These are phyloP conservation scores for Fopius arisanus DNA, from an alignment of 1,140 invertebrate genomes.

Conservation along the genomic window DNA sequence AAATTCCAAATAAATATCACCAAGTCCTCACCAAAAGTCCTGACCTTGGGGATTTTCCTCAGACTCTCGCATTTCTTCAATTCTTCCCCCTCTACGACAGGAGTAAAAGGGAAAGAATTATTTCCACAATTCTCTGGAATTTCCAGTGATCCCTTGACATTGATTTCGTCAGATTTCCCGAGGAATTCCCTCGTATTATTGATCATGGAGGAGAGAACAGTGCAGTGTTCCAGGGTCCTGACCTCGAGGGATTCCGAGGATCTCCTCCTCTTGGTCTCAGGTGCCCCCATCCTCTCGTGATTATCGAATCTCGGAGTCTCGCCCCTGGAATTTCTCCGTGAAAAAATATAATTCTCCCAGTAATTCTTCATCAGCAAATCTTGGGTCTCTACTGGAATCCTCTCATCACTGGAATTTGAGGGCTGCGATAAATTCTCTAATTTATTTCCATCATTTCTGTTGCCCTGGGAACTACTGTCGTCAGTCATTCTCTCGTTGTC, in stretches of 20 bases:
- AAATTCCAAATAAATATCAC: background rate
- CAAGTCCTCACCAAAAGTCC: conserved; percentile 41
- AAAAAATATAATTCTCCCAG: conserved; percentile 54
- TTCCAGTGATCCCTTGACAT: background rate
- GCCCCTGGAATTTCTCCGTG: too few species aligned
- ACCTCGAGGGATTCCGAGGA: conserved; percentile 29
- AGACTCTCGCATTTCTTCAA: background rate
- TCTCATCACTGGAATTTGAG: conserved; percentile 25
- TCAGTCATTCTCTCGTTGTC: background rate
- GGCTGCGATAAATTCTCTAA: conserved; percentile 2
- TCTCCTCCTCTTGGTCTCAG: conserved; percentile 37
- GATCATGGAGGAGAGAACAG: conserved; percentile 51
- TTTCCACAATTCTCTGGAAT: too few species aligned
- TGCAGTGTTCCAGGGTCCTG: conserved; percentile 48
- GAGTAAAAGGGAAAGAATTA: too few species aligned
- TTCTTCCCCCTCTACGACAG: too few species aligned
- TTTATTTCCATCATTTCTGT: conserved; percentile 1
- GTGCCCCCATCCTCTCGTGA: conserved; percentile 36
- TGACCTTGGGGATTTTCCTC: conserved; percentile 33
- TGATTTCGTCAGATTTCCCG: conserved; percentile 28
- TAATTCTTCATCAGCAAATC: conserved; percentile 51
- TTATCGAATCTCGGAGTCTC: conserved; percentile 26
- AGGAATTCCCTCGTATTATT: conserved; percentile 42
- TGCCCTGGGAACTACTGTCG: background rate
- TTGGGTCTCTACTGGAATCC: conserved; percentile 50